Conservation (phyloP, 1,140 invertebrate species). For the Drosophila pseudoananassae region DNA sequence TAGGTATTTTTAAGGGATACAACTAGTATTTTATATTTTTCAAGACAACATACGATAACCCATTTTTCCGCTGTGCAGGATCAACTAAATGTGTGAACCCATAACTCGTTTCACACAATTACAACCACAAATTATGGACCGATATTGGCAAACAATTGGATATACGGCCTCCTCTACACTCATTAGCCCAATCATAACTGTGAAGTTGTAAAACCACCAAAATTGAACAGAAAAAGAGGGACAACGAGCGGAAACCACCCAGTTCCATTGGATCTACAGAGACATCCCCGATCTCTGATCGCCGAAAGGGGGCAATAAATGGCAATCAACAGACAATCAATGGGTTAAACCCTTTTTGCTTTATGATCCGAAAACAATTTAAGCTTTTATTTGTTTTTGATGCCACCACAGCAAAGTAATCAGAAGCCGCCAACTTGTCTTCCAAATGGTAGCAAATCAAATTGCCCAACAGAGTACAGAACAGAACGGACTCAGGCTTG, state of each 20-base stretch:
- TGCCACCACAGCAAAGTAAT: conserved; percentile 73
- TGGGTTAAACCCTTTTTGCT: conserved; percentile 77
- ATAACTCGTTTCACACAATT: conserved; percentile 32
- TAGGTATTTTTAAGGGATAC: not conserved
- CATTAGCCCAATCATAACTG: conserved; percentile 73
- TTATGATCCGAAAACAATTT: conserved; percentile 82
- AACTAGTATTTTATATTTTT: too few species aligned
- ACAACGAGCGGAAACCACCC: conserved; percentile 41
- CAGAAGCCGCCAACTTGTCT: conserved; percentile 47
- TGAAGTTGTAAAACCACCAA: conserved; percentile 72
- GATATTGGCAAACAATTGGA: conserved; percentile 10
- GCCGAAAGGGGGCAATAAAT: conserved; percentile 61
- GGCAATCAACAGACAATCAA: conserved; percentile 78
- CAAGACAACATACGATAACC: not conserved
- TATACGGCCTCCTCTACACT: conserved; percentile 26
- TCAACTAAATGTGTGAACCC: conserved; percentile 7
- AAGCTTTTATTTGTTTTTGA: conserved; percentile 81
- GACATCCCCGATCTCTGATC: conserved; percentile 20
- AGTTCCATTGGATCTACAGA: conserved; percentile 23
- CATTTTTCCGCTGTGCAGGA: not conserved
- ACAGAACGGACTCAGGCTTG: not conserved
- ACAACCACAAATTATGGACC: conserved; percentile 7
- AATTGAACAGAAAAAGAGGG: conserved; percentile 17
- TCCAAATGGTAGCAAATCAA: conserved; percentile 70
- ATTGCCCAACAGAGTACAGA: conserved; percentile 46